Evolutionary conservation across 2,797 vertebrate species (phyloP).

Genomic region (Mycteria americana): DNA sequence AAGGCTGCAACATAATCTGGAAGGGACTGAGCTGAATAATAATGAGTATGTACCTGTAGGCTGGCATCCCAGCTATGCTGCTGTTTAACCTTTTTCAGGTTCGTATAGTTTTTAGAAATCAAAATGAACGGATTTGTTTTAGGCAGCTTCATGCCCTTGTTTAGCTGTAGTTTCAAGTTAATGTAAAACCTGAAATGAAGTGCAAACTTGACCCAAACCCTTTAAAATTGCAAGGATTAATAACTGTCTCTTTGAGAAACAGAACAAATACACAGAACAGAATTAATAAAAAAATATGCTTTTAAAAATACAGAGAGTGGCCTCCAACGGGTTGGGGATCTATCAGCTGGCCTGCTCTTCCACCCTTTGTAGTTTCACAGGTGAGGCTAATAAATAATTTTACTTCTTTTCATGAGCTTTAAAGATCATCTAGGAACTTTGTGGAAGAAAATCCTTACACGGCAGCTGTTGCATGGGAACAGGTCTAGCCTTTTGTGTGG

Average conservation of each 20-base stretch:
- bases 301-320: neutral
- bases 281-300: neutral
- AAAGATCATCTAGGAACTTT: neutral
- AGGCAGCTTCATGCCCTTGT: neutral
- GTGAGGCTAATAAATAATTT: neutral
- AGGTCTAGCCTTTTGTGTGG: neutral
- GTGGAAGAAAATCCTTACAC: neutral
- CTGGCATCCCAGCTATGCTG: neutral
- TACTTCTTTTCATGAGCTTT: neutral
- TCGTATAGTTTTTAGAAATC: neutral
- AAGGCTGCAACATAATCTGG: neutral
- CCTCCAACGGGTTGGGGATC: neutral
- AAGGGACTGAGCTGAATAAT: neutral
- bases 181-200: neutral
- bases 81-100: neutral
- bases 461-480: neutral
- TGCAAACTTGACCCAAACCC: neutral
- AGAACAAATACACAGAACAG: neutral
- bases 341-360: neutral
- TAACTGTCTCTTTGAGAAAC: neutral
- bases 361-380: neutral
- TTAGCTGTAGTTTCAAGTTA: neutral
- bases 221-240: neutral
- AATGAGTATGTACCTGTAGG: neutral
- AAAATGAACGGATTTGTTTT: neutral